These are phyloP conservation scores for Diadema setosum DNA, from an alignment of 35 echinoderm and acorn worm genomes.

Conservation along the genomic window DNA sequence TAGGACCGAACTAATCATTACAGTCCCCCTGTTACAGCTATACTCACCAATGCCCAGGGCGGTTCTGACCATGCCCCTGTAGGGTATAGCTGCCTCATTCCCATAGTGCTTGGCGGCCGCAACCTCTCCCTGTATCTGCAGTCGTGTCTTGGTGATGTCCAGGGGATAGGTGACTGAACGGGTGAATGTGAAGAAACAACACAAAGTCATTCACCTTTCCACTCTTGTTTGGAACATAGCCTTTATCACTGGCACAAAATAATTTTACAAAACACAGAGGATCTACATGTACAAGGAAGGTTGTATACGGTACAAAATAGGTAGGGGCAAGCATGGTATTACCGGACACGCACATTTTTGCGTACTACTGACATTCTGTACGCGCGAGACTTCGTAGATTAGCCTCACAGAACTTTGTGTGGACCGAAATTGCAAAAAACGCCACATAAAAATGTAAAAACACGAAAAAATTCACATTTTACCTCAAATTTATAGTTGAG, in stretches of 20 bases:
- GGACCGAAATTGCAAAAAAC: no score
- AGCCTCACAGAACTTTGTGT: no score
- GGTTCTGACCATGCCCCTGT: slow-evolving; percentile 89
- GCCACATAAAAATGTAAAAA: no score
- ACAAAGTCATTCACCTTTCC: no score
- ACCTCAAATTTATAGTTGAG: no score
- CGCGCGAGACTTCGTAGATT: no score
- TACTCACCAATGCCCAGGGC: slow-evolving; percentile 87
- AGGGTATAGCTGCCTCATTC: slow-evolving; percentile 15
- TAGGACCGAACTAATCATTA: no score
- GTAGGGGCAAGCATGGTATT: not conserved
- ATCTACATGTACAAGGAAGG: not conserved
- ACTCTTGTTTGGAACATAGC: not conserved
- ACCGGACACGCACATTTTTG: not conserved
- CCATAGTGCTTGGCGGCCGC: slow-evolving; percentile 56
- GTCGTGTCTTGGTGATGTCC: slow-evolving; percentile 93
- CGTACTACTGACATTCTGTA: not conserved
- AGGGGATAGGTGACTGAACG: slow-evolving; percentile 83
- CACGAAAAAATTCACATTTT: no score
- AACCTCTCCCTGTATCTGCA: slow-evolving; percentile 90
- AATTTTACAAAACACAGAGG: not conserved
- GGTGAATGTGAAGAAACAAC: not conserved
- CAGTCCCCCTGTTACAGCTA: no score
- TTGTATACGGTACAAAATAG: not conserved
- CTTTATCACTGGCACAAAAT: not conserved